Percentiles rank a stretch among this genome's conserved stretches.
Evolutionary conservation across 2,113 vertebrate genomes (phyloP).

Genomic region (Panurus biarmicus): DNA sequence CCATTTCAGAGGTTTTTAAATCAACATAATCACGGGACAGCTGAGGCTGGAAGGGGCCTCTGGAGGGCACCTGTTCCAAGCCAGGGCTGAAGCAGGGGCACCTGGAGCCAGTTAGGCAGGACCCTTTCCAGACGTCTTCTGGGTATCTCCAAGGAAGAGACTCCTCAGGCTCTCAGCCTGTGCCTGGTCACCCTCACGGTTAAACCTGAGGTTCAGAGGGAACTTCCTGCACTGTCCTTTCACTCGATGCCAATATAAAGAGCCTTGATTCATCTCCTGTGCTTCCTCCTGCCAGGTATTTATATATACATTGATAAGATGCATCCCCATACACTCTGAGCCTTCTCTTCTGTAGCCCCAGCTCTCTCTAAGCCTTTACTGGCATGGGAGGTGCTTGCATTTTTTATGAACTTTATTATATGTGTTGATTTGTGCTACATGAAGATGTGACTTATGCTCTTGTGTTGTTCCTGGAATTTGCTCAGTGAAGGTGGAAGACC

Average conservation of each 20-base stretch:
- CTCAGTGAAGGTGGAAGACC: neutral
- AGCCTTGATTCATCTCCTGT: neutral
- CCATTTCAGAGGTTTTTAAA: neutral
- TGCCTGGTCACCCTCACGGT: fast-evolving
- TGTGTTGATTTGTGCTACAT: neutral
- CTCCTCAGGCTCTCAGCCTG: neutral
- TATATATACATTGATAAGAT: neutral
- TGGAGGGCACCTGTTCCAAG: neutral
- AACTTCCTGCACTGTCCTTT: neutral
- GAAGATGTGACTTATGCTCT: neutral
- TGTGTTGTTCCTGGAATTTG: neutral
- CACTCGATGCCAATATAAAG: neutral
- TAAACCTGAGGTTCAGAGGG: neutral
- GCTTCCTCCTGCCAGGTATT: neutral
- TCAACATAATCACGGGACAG: neutral
- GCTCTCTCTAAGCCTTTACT: neutral
- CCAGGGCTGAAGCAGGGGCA: neutral
- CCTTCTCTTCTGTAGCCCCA: neutral
- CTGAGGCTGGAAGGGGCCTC: neutral
- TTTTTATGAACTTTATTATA: neutral
- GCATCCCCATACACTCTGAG: fast-evolving
- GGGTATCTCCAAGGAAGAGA: neutral
- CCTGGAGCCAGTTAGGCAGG: neutral
- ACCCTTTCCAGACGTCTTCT: fast-evolving
- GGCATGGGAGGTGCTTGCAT: neutral